Base-by-base conservation (phyloP, 1,140 invertebrate genomes). In the Sitobion miscanthi region DNA sequence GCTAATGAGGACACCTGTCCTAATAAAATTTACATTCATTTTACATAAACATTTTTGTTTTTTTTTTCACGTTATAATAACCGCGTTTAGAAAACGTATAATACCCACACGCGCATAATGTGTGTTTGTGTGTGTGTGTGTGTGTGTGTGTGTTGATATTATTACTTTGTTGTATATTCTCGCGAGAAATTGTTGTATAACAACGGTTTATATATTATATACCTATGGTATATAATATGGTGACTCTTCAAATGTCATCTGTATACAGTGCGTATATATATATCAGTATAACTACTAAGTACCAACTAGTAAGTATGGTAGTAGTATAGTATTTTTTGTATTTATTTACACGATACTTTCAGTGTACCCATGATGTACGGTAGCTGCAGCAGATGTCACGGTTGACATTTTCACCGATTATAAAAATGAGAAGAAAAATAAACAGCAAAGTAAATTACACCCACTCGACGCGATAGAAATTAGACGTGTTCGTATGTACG, bases 1-100 rank as follows among this genome's bases (percentile, higher is more conserved):
- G 91, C 35, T 93, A 93, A 93, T 86, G 91, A 93, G 91, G 91
- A 93, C 91, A 93, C 91, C 91, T 93, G 91, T 93, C 91, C 82
- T 86, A 54, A 86, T 85, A 86, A 86, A 93, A 93, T 93, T 93
- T 85, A 93, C 91, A 93, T 93, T 45, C 82, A 30, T 86, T 93
- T 93, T 85, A 93, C 91, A 57, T 93, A 57, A 93, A 93, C 69
- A 52, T 52, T 83, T 91, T 91, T 82, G 30, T 86, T 38, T 83
- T 83, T 45, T 88, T 35, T 35, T 54, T 42, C n/a, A 25, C 35
- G 88, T 89, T 89, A 57, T 89, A 89, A 89, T 89, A 89, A 89
- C 88, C 52, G 88, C 88, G 52, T 89, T 89, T 89, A 54, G 87
- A 89, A 89, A 89, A 89, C 42, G 38, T 91, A 47, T 47, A 25